Evolutionary conservation across 2,113 vertebrate genomes (phyloP), one percentile per base, ranked within the genome.

Genomic region (Synodontis membranacea): DNA sequence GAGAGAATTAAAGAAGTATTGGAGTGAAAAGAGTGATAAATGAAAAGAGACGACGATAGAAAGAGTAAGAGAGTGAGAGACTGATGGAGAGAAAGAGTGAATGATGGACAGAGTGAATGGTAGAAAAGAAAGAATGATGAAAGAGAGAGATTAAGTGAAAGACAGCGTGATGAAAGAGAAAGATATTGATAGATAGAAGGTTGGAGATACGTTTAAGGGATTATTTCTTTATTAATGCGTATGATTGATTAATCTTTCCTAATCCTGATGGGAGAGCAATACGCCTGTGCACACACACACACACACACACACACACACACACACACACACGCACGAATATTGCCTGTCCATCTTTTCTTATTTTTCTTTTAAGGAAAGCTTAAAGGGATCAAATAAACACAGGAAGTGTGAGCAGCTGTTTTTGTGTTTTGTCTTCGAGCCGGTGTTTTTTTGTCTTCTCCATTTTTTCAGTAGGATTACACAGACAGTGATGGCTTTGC

Each of bases 321-420:
- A 86, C 81, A 88, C 87, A 81, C 87, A 88, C 72, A 86, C 54
- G 62, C 83, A 46, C 70, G 60, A 21, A 75, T 37, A 81, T 83
- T 66, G 82, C 80, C 80, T 58, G 80, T 81, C 86, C 50, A 42
- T 80, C 82, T 89, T 85, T 85, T 87, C 85, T 84, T 56, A 34
- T 72, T 87, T 86, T 78, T 85, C 58, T 85, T 86, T 87, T 89
- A 84, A 74, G 60, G 37, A 54, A 52, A 82, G 84, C 86, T 87
- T 87, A 89, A n/a, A 50, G 70, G 84, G 88, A 89, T 87, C 80
- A 89, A 87, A 85, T 52, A 80, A 87, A 86, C 46, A 66, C 80
- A n/a, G 80, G 21, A 4, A 86, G 84, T 46, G 21, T 56, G 74
- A 54, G 78, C 48, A 37, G 34, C 56, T 50, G 50, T 80, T 78